Conservation (phyloP, 2,888 invertebrate species). For the Erebia palarica region DNA sequence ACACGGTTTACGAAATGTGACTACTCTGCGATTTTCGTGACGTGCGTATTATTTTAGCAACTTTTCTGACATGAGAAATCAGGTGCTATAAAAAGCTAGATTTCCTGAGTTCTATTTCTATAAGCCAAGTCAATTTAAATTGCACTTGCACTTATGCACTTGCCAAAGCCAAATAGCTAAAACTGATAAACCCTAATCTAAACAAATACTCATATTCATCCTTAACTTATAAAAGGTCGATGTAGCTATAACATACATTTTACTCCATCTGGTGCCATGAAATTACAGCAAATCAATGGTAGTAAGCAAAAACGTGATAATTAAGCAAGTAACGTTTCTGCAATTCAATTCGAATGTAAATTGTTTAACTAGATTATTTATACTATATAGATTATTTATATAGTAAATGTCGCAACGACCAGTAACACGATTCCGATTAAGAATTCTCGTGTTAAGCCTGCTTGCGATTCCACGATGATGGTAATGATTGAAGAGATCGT, state of each 20-base stretch:
- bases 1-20: constrained; percentile 12
- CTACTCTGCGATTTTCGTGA: not conserved
- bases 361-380: constrained; percentile 13
- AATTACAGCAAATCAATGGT: not conserved
- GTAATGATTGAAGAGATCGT: constrained; percentile 31
- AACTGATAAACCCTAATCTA: no score
- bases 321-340: constrained; percentile 13
- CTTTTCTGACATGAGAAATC: not conserved
- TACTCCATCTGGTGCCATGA: not conserved
- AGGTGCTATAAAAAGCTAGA: not conserved
- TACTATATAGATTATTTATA: constrained; percentile 4
- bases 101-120: not conserved
- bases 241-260: not conserved
- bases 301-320: not conserved
- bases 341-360: not conserved
- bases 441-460: constrained; percentile 17
- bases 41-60: not conserved
- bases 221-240: not conserved
- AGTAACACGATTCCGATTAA: constrained; percentile 7
- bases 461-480: constrained; percentile 24
- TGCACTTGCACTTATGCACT: no score
- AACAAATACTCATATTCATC: no score
- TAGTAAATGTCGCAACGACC: not conserved
- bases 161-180: no score
- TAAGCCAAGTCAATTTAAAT: not conserved